Evolutionary conservation across 2,113 vertebrate species (phyloP), one percentile per base, ranked within the genome.

Genomic region (Acanthochromis polyacanthus): DNA sequence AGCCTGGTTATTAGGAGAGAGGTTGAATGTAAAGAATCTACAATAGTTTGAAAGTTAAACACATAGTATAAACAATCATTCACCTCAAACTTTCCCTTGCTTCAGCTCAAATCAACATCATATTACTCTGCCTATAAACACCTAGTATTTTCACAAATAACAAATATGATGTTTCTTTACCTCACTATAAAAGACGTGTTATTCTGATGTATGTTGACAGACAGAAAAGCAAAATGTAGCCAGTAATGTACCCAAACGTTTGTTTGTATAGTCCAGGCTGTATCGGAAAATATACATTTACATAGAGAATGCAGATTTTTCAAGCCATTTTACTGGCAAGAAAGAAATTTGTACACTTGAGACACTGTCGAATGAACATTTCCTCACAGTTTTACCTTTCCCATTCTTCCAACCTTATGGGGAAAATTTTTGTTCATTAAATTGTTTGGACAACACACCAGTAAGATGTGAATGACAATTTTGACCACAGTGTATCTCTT

Each of bases 271-370:
- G 19, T 40, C 8, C 10, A 16, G 8, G 55, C 53, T 15, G 12
- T 23, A 52, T 45, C 51, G 46, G 73, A n/a, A 32, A 43, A 9
- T 22, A 48, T 11, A 9, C 22, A 55, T 10, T 25, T 17, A 60
- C 20, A 28, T 15, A 4, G 30, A 14, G 19, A 7, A 57, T 48
- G 15, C 2, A 2, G 12, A 58, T 28, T 64, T 80, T 53, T 70
- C 58, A n/a, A 58, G 17, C 45, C 46, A 48, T 45, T 69, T 71
- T 81, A 1, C 50, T 63, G 64, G 78, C 61, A 60, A 60, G 71
- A 12, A 69, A 73, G 51, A 59, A 78, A 83, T 84, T 75, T 62
- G 43, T 84, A 81, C 86, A 90, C 89, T 90, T 92, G 76, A 92
- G 71, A 78, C 90, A 85, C 91, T 84, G 82, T 75, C 79, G 81